Base-by-base conservation (phyloP, 2,797 vertebrate genomes). In the Etheostoma perlongum region DNA sequence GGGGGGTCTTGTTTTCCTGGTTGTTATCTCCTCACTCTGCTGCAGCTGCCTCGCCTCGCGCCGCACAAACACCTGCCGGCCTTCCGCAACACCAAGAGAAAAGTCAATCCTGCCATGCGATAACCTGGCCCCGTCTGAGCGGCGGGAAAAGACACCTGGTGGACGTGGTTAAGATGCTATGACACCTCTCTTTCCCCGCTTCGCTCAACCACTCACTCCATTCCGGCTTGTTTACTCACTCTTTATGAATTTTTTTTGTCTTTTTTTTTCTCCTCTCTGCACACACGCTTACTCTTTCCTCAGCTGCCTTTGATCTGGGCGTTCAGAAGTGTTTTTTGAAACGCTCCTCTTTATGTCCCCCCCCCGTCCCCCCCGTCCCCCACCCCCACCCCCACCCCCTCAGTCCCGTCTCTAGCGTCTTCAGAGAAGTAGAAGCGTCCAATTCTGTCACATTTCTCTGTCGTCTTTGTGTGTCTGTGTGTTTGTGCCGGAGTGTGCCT, bases 251-350 rank as follows among this genome's bases (percentile, higher is more conserved):
- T 84, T 84, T 61, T 78, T 46, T 30, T 30, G 27, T 27, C 27
- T 5, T 27, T 48, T 11, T 12, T 8, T 40, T 40, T 40, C 36
- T 40, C 27, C n/a, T 69, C 73, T 58, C 68, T 60, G 49, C 77
- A 47, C 84, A 59, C 71, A 36, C 36, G 18, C 71, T 54, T 77
- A 79, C 74, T 78, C 47, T 33, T 27, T 78, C 71, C 51, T 78
- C 76, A 2, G 52, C 81, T 81, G 82, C 47, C 84, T 93, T 93
- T 94, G 91, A 94, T 94, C 88, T 87, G 76, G 74, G 85, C 75
- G 76, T 76, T 91, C 88, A 91, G 88, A 92, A 90, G 84, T 88
- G 87, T 78, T 40, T 87, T 91, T 86, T 93, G 91, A 94, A 93
- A 92, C 67, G 81, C 88, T 86, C 76, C 80, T 81, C 89, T 92